Evolutionary conservation across 2,888 invertebrate genomes (phyloP), one percentile per base, ranked within the genome.

Genomic region (Eurytoma californica): DNA sequence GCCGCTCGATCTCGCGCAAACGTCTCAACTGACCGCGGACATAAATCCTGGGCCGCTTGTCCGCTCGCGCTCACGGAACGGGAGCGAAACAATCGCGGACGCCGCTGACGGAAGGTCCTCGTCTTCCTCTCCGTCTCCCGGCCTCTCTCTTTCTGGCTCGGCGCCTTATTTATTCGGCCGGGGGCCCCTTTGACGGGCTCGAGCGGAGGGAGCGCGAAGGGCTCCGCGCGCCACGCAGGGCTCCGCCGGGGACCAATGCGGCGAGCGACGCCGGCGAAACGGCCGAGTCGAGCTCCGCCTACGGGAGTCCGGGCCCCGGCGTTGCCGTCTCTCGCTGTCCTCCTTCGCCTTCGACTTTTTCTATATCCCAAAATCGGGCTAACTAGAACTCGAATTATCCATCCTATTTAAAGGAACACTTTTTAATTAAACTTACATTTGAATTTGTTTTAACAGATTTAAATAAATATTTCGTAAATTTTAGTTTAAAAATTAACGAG

Each of bases 1-100:
- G 85, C 85, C 39, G 84, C 83, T 86, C 85, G 86, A 87, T 87
- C 87, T 89, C 85, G 85, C 86, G 87, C 87, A 88, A 89, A 89
- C 88, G 89, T 89, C 89, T 89, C 88, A 89, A 89, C 88, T 88
- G 87, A 85, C 85, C 84, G 84, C 82, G 82, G 84, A 86, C 87
- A 90, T 90, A 89, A 90, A 89, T 90, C 88, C 86, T 86, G n/a
- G 83, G 83, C 84, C 84, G 81, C 79, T 39, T 61, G 30, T 61
- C 61, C 53, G 16, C 53, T 53, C 53, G 53, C 53, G 81, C 79
- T 83, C 83, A 75, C 74, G 82, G 80, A 85, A 83, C 85, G 85
- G 83, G 82, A 85, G 83, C 85, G 85, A 86, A 87, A 88, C 88
- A 87, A 88, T 87, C 87, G 87, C 75, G 84, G 86, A 85, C 86